These are phyloP conservation scores for Eupithecia subumbrata DNA, from an alignment of 2,888 invertebrate genomes.

Conservation along the genomic window DNA sequence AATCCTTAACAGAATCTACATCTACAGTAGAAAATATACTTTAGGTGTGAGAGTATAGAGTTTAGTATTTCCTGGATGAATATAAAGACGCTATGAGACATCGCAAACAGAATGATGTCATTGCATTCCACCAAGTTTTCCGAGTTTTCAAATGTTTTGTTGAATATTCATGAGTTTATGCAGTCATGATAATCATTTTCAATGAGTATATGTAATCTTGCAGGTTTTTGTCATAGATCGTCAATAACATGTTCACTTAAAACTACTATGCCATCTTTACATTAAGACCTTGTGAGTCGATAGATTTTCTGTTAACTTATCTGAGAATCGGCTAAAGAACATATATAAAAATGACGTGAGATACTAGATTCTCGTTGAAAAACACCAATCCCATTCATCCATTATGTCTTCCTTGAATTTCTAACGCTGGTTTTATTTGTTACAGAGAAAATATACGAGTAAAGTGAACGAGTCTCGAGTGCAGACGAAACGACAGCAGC, in stretches of 20 bases:
- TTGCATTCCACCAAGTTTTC: constrained; percentile 57
- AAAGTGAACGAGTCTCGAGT: constrained; percentile 81
- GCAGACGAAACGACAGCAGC: constrained; percentile 76
- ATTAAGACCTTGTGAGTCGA: background rate
- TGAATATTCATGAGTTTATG: constrained; percentile 15
- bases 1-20: constrained; percentile 16
- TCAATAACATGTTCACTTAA: background rate
- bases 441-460: constrained; percentile 81
- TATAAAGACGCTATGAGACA: constrained; percentile 46
- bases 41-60: constrained; percentile 16
- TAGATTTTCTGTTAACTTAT: background rate
- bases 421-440: constrained; percentile 52
- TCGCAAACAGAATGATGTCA: constrained; percentile 72
- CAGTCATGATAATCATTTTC: background rate
- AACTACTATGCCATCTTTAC: too few relatives aligned
- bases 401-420: background rate
- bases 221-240: background rate
- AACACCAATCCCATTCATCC: background rate
- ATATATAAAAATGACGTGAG: background rate
- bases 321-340: background rate
- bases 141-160: constrained; percentile 39
- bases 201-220: background rate
- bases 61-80: constrained; percentile 18
- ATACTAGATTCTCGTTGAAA: background rate
- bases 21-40: constrained; percentile 19